A percentile compares a stretch with the other conserved stretches of the same genome.
These are phyloP conservation scores for Cheirogaleus major DNA, from an alignment of 2,797 vertebrate genomes.

Conservation along the genomic window DNA sequence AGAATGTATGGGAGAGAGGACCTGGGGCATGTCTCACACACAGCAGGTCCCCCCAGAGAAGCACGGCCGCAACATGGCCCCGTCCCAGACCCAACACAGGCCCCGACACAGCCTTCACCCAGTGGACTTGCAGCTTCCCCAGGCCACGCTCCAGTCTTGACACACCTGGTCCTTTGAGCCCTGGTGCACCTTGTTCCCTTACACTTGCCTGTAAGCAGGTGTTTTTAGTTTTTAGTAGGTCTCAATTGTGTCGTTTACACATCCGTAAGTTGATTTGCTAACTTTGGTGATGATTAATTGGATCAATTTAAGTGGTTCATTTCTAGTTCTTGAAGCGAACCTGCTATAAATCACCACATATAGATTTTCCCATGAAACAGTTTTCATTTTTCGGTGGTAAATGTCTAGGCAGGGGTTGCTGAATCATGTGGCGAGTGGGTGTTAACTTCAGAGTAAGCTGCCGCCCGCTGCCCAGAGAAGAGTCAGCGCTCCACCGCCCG, in stretches of 20 bases:
- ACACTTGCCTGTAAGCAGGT: not conserved
- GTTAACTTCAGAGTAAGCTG: not conserved
- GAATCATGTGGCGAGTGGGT: accelerated
- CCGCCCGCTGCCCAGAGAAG: too few relatives aligned
- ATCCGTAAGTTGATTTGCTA: not conserved
- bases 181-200: too few relatives aligned
- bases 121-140: too few relatives aligned
- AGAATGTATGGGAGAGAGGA: not conserved
- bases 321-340: not conserved
- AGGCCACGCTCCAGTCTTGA: too few relatives aligned
- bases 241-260: not conserved
- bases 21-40: not conserved
- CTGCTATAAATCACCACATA: not conserved
- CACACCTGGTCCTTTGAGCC: too few relatives aligned
- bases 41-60: not conserved
- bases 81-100: too few relatives aligned
- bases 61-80: too few relatives aligned
- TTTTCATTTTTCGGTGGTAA: not conserved
- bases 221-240: not conserved
- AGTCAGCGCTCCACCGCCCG: too few relatives aligned
- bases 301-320: not conserved
- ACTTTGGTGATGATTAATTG: not conserved
- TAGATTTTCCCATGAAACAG: not conserved
- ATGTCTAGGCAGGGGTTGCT: not conserved
- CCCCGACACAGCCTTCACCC: too few relatives aligned